Percentiles rank a stretch among this genome's conserved stretches.
These are phyloP conservation scores for Metacarcinus magister DNA, from an alignment of 2,888 invertebrate species.

Conservation along the genomic window DNA sequence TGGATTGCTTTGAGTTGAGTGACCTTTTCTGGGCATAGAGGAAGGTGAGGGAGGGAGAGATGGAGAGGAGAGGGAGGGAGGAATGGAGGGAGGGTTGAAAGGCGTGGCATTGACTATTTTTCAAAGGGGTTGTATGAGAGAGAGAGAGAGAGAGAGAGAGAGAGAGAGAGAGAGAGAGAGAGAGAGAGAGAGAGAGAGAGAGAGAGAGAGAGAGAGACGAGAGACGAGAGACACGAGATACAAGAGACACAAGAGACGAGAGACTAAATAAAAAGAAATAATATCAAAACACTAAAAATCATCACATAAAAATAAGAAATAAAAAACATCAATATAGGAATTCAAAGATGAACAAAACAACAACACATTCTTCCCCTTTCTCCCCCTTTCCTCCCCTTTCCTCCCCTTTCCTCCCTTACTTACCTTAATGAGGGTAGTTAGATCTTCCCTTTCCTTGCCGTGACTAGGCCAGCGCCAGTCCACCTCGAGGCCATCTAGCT, in stretches of 20 bases:
- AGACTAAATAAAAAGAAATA: neutral
- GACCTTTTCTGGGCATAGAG: neutral
- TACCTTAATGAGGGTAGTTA: conserved; percentile 82
- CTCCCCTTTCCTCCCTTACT: conserved; percentile 2
- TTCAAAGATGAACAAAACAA: neutral
- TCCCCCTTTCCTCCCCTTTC: neutral
- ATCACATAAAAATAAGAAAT: neutral
- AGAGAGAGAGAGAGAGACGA: neutral
- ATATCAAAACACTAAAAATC: neutral
- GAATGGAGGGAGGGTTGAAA: neutral
- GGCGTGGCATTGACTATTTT: conserved; percentile 3
- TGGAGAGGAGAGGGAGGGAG: neutral
- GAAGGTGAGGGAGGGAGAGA: neutral
- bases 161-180: neutral
- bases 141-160: neutral
- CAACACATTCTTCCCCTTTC: neutral
- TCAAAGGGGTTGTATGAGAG: neutral
- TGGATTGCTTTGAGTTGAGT: conserved; percentile 27
- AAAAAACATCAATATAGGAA: neutral
- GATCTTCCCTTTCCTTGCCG: conserved; percentile 79
- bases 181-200: neutral
- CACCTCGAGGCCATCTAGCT: conserved; percentile 82
- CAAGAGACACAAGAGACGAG: neutral
- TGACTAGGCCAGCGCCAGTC: conserved; percentile 83
- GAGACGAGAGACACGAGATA: neutral